Base-by-base conservation (phyloP, 2,113 vertebrate species). In the Setophaga coronata region DNA sequence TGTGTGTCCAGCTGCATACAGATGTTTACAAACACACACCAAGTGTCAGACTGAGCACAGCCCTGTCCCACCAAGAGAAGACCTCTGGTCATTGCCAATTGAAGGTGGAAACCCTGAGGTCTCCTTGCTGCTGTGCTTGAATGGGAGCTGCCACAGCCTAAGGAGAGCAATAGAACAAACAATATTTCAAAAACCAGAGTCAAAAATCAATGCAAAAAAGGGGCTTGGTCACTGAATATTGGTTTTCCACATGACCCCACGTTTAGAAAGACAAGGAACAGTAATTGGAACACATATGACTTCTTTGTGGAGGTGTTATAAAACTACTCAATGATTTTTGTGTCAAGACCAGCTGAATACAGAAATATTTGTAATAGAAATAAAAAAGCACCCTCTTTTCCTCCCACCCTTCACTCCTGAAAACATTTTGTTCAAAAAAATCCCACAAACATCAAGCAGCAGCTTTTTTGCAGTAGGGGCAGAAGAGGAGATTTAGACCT, bases 391-490 rank as follows among this genome's bases (percentile, higher is more conserved):
- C 2, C 4, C 7, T 72, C 53, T 76, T 64, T 56, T 64, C 14
- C 23, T 64, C 16, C 7, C 3, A 64, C 13, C 18, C 14, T 26
- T 74, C 33, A 12, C 15, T 47, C 9, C 71, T 62, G 9, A 40
- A 85, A 69, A 40, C 17, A 3, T 7, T 7, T 14, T 60, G 8
- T 7, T 61, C 24, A 24, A 42, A 10, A 69, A 72, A 53, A 57
- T 18, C 6, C 12, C 17, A 51, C 4, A 50, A 48, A n/a, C 12
- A 45, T 31, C 13, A 72, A 87, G 40, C 7, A 86, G 66, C 20
- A 81, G 31, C 2, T 79, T 58, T 47, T 47, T 12, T 5, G 4
- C 2, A 1, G 4, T 15, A 4, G 2, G 3, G 6, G 24, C 10
- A 42, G 8, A 58, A 10, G 1, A 31, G 2, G 15, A 60, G 21